These are phyloP conservation scores for Chrosomus eos DNA, from an alignment of 2,797 vertebrate genomes.

Conservation along the genomic window DNA sequence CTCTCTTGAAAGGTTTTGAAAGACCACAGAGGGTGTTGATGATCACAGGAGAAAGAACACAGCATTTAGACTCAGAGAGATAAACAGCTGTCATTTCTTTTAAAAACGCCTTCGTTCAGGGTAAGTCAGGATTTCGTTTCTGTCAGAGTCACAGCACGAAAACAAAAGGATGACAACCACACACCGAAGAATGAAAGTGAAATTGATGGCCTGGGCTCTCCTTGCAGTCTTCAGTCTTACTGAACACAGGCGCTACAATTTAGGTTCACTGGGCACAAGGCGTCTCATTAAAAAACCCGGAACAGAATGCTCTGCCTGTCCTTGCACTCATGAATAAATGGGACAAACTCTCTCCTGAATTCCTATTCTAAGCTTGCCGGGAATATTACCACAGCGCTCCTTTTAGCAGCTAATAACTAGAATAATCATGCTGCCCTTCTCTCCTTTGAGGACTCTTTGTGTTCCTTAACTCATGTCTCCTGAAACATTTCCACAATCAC, in stretches of 20 bases:
- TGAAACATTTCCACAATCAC: conserved; percentile 59
- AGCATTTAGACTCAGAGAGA: conserved; percentile 8
- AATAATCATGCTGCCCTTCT: conserved; percentile 65
- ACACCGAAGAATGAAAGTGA: not conserved
- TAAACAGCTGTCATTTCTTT: conserved; percentile 27
- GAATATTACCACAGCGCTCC: conserved; percentile 62
- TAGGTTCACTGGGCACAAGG: conserved; percentile 38
- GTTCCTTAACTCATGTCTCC: conserved; percentile 47
- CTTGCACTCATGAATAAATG: conserved; percentile 68
- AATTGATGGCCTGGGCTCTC: conserved; percentile 48
- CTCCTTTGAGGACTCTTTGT: conserved; percentile 57
- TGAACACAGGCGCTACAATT: conserved; percentile 47
- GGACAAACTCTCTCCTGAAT: conserved; percentile 44
- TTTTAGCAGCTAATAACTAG: conserved; percentile 69
- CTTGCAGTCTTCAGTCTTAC: conserved; percentile 49
- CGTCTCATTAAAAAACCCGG: conserved; percentile 54
- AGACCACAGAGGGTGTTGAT: conserved; percentile 12
- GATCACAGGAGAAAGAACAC: conserved; percentile 25
- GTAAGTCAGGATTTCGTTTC: not conserved
- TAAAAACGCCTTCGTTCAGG: conserved; percentile 20
- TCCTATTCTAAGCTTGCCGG: conserved; percentile 57
- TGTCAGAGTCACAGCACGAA: conserved; percentile 9
- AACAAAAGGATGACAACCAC: conserved; percentile 27
- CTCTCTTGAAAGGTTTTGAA: not conserved
- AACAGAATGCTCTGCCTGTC: conserved; percentile 56